phyloP scores from a whole-genome alignment of 2,113 vertebrate genomes.

The Phrynosoma platyrhinos region DNA sequence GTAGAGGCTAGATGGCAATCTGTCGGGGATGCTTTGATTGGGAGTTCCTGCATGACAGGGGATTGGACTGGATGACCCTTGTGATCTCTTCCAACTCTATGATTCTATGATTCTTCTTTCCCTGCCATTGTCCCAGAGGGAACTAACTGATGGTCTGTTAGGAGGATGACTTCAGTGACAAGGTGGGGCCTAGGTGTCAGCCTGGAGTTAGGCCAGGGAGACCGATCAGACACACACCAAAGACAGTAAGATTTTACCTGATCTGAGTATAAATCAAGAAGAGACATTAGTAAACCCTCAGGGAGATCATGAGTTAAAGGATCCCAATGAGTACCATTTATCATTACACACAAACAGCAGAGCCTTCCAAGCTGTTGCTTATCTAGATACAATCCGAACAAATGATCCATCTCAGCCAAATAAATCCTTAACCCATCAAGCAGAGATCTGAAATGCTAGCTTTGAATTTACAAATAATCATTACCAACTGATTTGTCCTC shows the following conservation, averaged over 20 bases:
- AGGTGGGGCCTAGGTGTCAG: neutral
- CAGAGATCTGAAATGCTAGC: constrained; percentile 30
- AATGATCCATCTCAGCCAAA: constrained; percentile 32
- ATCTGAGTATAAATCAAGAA: constrained; percentile 59
- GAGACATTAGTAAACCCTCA: neutral
- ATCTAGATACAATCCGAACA: constrained; percentile 46
- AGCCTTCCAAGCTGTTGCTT: constrained; percentile 58
- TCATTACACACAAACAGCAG: constrained; percentile 39
- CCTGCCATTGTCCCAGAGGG: constrained; percentile 10
- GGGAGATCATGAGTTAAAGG: constrained; percentile 53
- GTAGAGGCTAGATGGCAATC: no score
- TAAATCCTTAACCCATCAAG: constrained; percentile 40
- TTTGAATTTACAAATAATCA: constrained; percentile 61
- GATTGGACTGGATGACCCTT: no score
- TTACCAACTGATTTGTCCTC: constrained; percentile 38
- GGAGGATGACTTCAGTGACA: neutral
- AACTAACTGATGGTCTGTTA: constrained; percentile 31
- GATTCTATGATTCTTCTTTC: no score
- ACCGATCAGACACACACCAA: constrained; percentile 22
- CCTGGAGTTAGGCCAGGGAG: neutral
- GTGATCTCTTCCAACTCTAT: no score
- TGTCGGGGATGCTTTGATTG: no score
- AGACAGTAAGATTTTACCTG: constrained; percentile 38
- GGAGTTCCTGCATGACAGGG: no score
- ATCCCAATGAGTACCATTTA: constrained; percentile 54